Conservation (phyloP, 2,888 invertebrate genomes). For the Alloplasta piceator region DNA sequence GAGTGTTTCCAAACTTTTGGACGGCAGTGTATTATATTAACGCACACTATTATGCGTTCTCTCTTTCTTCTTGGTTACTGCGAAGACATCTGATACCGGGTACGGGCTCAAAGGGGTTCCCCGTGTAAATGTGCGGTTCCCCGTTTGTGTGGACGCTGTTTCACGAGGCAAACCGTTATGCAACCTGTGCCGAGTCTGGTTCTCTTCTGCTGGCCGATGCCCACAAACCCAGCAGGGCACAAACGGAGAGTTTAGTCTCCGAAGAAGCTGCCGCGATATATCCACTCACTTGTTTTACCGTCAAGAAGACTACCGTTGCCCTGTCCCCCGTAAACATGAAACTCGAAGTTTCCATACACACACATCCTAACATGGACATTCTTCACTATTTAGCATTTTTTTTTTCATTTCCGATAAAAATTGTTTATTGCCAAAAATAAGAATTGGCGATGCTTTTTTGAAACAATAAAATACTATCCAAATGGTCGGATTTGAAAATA, state of each 20-base stretch:
- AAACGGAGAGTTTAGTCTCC: no score
- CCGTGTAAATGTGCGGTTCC: constrained; percentile 32
- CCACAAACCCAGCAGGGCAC: constrained; percentile 25
- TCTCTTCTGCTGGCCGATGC: constrained; percentile 65
- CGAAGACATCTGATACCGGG: constrained; percentile 54
- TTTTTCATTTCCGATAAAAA: no score
- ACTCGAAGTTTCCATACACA: neutral
- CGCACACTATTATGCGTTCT: constrained; percentile 16
- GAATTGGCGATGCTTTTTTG: no score
- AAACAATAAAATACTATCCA: no score
- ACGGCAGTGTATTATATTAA: no score
- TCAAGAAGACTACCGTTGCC: constrained; percentile 68
- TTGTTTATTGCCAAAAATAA: no score
- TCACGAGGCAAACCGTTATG: constrained; percentile 77
- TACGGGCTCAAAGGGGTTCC: constrained; percentile 43
- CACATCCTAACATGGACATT: no score
- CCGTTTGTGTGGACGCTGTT: constrained; percentile 66
- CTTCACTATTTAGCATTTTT: no score
- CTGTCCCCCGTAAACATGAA: constrained; percentile 33
- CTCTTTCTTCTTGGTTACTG: constrained; percentile 48
- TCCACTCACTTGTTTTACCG: constrained; percentile 38
- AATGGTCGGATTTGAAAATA: no score
- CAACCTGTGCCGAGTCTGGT: constrained; percentile 73
- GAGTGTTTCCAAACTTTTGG: no score
- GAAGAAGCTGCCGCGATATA: constrained; percentile 12